These are phyloP conservation scores for Drosophila tsacasi DNA, from an alignment of 1,140 invertebrate species.

Conservation along the genomic window DNA sequence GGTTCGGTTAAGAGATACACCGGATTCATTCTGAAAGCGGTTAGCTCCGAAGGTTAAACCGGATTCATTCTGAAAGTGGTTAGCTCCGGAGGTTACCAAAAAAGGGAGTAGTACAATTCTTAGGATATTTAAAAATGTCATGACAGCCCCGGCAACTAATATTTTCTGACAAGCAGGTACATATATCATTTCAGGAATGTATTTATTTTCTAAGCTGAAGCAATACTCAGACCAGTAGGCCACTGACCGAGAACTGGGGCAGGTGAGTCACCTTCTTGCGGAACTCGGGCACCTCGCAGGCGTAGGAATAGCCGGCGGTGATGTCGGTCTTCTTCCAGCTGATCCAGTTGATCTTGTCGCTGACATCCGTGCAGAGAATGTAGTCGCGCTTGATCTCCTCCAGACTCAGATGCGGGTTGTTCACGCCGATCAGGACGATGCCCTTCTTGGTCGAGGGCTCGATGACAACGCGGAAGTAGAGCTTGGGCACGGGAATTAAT, in stretches of 20 bases:
- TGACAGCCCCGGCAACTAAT: neutral
- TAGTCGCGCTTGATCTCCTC: constrained; percentile 80
- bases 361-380: constrained; percentile 86
- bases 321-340: constrained; percentile 86
- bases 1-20: neutral
- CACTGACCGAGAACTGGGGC: constrained; percentile 68
- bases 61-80: neutral
- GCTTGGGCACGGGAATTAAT: constrained; percentile 86
- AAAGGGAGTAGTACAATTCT: neutral
- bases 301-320: constrained; percentile 88
- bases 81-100: neutral
- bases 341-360: constrained; percentile 86
- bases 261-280: constrained; percentile 85
- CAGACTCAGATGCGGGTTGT: constrained; percentile 86
- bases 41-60: neutral
- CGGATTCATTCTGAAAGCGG: neutral
- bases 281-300: constrained; percentile 88
- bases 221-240: constrained; percentile 48
- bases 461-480: constrained; percentile 87
- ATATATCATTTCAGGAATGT: neutral
- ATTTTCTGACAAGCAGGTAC: neutral
- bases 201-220: neutral
- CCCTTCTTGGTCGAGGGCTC: constrained; percentile 84
- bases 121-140: constrained; percentile 12
- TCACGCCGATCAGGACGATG: constrained; percentile 87